Base-by-base conservation (phyloP, 2,888 invertebrate genomes). In the Drosophila longiperda region DNA sequence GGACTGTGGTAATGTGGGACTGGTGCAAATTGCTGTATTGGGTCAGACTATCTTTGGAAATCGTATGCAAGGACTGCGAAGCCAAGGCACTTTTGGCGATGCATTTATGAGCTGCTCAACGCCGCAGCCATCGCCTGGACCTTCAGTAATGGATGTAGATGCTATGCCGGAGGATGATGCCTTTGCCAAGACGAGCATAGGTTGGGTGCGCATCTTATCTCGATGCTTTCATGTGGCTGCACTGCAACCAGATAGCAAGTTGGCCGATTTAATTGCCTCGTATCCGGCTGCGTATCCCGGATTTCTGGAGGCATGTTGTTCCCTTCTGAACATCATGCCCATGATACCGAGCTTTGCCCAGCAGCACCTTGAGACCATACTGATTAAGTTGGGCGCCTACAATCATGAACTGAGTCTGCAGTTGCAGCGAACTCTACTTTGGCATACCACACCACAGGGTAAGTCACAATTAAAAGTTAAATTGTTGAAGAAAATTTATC, bases 1-100 rank as follows among this genome's bases (percentile, higher is more conserved):
- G 40, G 98, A 98, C 90, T 97, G 97, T n/a, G 96, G 96, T 82
- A 98, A 97, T 89, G 96, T 98, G 91, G 98, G 98, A 7, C 94
- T 99, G 49, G 95, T 98, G 71, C 98, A 98, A 93, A 96, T 99
- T 76, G 94, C 96, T 5, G 93, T 99, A 58, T 93, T 98, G 50
- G 98, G 98, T 0, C 96, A 96, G 69, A 97, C 97, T 6, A 97
- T 97, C 2, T 98, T 98, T 92, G 95, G 94, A n/a, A 91, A 92
- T 87, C 81, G 90, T 1, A 65, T 78, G 66, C 90, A 89, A 20
- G 70, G 78, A 1, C 5, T 78, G 7, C 81, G 89, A 6, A 66
- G 70, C 0, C 89, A 80, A 52, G 76, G 75, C 6, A 64, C 69
- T 4, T 83, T 80, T 34, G 74, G 80, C 23, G 87, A 87, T 36